These are phyloP conservation scores for Myotis pilosus DNA, from an alignment of 2,797 vertebrate genomes.

Conservation along the genomic window DNA sequence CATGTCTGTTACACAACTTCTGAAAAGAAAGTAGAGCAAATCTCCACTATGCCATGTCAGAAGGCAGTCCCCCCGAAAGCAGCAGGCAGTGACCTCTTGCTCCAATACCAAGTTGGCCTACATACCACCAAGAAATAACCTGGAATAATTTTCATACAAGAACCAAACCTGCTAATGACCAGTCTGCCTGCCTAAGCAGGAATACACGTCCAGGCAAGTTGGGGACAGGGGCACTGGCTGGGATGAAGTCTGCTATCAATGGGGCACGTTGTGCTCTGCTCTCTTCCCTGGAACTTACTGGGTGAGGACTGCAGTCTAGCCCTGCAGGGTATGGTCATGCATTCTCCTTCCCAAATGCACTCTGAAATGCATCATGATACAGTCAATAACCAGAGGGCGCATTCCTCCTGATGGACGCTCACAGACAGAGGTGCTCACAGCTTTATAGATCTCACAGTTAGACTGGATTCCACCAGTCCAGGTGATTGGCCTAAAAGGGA, in stretches of 20 bases:
- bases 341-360: conserved; percentile 5
- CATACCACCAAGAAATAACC: background rate
- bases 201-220: background rate
- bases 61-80: background rate
- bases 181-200: background rate
- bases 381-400: background rate
- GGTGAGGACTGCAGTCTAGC: background rate
- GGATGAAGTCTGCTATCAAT: background rate
- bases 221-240: background rate
- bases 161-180: background rate
- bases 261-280: rapidly evolving
- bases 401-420: background rate
- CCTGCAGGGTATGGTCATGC: background rate
- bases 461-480: background rate
- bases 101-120: background rate
- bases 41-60: background rate
- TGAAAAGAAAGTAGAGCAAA: background rate
- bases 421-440: background rate
- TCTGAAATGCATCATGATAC: background rate
- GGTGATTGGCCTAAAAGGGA: background rate
- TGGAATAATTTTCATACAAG: background rate
- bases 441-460: background rate
- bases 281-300: background rate
- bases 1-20: background rate
- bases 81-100: background rate